Percentiles rank a stretch among this genome's conserved stretches.
These are phyloP conservation scores for Dolomedes plantarius DNA, from an alignment of 2,888 invertebrate genomes.

Conservation along the genomic window DNA sequence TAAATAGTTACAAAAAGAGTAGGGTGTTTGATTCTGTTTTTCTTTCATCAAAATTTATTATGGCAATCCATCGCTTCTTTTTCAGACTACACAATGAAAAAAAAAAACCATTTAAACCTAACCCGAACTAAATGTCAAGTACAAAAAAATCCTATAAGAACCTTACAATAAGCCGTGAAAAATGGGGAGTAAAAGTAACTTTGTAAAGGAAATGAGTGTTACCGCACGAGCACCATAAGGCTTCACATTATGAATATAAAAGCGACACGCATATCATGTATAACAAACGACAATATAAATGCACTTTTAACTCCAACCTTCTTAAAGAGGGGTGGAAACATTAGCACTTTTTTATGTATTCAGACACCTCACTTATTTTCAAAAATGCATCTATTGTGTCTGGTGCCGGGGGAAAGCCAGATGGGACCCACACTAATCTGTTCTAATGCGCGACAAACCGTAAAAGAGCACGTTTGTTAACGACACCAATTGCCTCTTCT, in stretches of 20 bases:
- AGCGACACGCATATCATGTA: background rate
- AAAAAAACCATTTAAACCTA: too few relatives aligned
- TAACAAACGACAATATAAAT: background rate
- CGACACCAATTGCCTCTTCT: background rate
- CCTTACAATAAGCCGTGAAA: too few relatives aligned
- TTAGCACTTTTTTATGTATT: background rate
- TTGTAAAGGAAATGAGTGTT: too few relatives aligned
- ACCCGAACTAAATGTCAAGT: too few relatives aligned
- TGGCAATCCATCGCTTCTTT: too few relatives aligned
- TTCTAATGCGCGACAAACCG: background rate
- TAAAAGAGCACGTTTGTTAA: slow-evolving; percentile 12
- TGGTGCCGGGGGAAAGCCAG: background rate
- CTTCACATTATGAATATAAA: background rate
- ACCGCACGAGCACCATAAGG: background rate
- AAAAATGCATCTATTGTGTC: background rate
- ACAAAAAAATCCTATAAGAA: too few relatives aligned
- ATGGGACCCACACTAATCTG: background rate
- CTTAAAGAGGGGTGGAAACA: background rate
- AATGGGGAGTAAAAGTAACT: too few relatives aligned
- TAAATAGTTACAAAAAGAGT: too few relatives aligned
- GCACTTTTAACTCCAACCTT: background rate
- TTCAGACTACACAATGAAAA: too few relatives aligned
- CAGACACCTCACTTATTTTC: background rate
- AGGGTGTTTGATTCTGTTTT: too few relatives aligned
- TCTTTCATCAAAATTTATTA: too few relatives aligned